Evolutionary conservation across 1,140 invertebrate species (phyloP), one percentile per base, ranked within the genome.

Genomic region (Calephelis virginiensis): DNA sequence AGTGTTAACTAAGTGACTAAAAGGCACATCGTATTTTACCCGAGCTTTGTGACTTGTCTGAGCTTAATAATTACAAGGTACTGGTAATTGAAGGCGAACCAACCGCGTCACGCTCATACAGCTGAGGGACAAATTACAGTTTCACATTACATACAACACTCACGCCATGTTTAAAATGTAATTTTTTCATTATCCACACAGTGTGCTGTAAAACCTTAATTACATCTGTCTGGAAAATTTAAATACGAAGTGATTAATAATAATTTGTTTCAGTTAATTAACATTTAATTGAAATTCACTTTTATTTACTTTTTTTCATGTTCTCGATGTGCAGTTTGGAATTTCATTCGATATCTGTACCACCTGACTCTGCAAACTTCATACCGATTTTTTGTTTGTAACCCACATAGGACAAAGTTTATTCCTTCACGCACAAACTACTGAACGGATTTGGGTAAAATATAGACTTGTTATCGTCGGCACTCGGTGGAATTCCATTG

Each of bases 161-260:
- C 53, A 37, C 53, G 28, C 53, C 13, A 56, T 56, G 37, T 59
- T 59, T 59, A 59, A 59, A 59, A 59, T 59, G 53, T 59, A 59
- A 59, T 59, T 59, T 59, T 59, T 59, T 59, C 53, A 59, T 59
- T 59, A 59, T 59, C 53, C 53, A 11, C 53, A 59, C 56, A 59
- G 17, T 38, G 56, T 59, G 37, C 56, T 38, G 28, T 59, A 59
- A 59, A 59, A 59, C 56, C 37, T 28, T 59, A 59, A 59, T 59
- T 59, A 59, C 37, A 38, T 17, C 56, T 59, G 56, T 59, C 56
- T 28, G 56, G 37, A n/a, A 59, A 59, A 59, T 59, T 59, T 59
- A 38, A 59, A 59, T 59, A 38, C 28, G 28, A 59, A 38, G 56
- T 59, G 56, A 59, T 59, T 59, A 56, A 56, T 28, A 56, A 37